These are phyloP conservation scores for Diplogasteroides magnus DNA, from an alignment of 1,140 invertebrate genomes.

Conservation along the genomic window DNA sequence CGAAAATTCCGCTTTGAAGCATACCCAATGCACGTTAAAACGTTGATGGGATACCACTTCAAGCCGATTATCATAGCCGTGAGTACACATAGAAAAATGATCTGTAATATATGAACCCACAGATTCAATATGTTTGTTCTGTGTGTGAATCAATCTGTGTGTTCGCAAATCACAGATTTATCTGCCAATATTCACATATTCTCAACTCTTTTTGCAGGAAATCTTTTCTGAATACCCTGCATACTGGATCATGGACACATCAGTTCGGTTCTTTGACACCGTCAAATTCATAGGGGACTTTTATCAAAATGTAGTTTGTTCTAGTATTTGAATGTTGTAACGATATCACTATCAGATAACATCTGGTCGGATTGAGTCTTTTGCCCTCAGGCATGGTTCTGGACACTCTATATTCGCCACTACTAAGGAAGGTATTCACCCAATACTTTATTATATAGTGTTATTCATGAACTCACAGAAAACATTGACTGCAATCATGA, in stretches of 20 bases:
- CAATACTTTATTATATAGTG: background rate
- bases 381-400: background rate
- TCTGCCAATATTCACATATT: too few species aligned
- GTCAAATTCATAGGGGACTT: background rate
- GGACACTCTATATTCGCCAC: background rate
- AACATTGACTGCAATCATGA: background rate
- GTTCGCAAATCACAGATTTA: too few species aligned
- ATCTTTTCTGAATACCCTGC: background rate
- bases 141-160: too few species aligned
- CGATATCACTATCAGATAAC: background rate
- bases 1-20: conserved; percentile 4
- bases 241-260: conserved; percentile 9
- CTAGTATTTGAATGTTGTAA: background rate
- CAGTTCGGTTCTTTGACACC: conserved; percentile 7
- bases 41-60: background rate
- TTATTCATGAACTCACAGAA: background rate
- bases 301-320: background rate
- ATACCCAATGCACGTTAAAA: background rate
- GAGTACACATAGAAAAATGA: background rate
- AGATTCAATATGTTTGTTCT: too few species aligned
- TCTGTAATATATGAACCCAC: background rate
- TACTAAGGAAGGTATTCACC: background rate
- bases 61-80: conserved; percentile 12
- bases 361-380: background rate
- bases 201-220: conserved; percentile 11